Conservation (phyloP, 2,113 vertebrate genomes). For the Ascaphus truei region DNA sequence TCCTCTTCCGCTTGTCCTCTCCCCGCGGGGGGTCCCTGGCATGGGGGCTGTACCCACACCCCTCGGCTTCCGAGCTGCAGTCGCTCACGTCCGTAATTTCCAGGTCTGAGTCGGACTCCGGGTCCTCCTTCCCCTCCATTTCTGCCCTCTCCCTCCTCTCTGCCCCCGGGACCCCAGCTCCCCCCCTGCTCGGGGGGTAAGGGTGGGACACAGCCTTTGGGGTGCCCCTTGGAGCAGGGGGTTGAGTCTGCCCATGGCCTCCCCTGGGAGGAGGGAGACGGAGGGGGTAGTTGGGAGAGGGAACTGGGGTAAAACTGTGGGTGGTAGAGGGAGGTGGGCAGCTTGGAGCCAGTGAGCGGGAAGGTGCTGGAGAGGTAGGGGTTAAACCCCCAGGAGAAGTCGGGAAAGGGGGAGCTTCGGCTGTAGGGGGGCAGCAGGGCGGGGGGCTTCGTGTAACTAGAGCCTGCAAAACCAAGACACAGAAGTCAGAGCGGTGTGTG, state of each 20-base stretch:
- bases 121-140: conserved; percentile 74
- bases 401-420: conserved; percentile 70
- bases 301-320: conserved; percentile 85
- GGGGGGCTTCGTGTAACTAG: conserved; percentile 81
- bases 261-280: conserved; percentile 66
- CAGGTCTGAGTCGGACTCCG: conserved; percentile 82
- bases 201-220: conserved; percentile 16
- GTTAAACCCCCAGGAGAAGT: conserved; percentile 88
- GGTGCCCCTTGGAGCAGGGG: conserved; percentile 8
- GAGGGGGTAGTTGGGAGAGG: conserved; percentile 75
- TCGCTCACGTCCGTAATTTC: conserved; percentile 88
- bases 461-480: conserved; percentile 51
- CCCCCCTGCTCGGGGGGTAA: conserved; percentile 40
- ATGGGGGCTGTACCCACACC: not conserved
- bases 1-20: conserved; percentile 48
- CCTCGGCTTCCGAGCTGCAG: conserved; percentile 86
- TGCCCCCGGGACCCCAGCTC: conserved; percentile 46
- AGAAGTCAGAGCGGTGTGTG: too few relatives aligned
- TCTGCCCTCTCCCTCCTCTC: conserved; percentile 48
- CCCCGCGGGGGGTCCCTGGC: conserved; percentile 45
- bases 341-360: conserved; percentile 79
- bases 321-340: conserved; percentile 80
- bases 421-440: conserved; percentile 78
- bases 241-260: conserved; percentile 53
- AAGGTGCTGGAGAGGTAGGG: conserved; percentile 82